Evolutionary conservation across 2,113 vertebrate genomes (phyloP).

Genomic region (Gopherus evgoodei): DNA sequence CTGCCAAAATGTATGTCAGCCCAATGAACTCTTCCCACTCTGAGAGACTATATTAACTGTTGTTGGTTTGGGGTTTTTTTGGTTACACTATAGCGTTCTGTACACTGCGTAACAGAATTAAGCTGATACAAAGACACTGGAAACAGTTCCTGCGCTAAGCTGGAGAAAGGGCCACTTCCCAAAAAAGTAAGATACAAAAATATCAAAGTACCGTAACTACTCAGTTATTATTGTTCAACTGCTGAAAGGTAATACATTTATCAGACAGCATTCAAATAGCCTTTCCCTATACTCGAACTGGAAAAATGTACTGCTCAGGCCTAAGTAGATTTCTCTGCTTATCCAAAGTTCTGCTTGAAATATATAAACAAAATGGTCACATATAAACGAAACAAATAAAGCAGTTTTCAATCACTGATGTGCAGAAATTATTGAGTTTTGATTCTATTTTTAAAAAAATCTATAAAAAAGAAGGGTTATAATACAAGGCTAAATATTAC

Average conservation of each 20-base stretch:
- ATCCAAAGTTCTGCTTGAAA: background rate
- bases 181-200: background rate
- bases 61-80: background rate
- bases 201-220: background rate
- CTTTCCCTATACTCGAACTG: background rate
- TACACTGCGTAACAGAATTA: background rate
- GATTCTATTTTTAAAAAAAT: background rate
- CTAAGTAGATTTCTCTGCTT: background rate
- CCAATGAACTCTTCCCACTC: constrained; percentile 64
- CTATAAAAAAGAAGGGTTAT: background rate
- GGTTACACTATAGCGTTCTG: background rate
- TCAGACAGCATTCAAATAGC: background rate
- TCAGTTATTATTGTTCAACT: background rate
- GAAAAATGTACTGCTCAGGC: background rate
- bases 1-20: constrained; percentile 59
- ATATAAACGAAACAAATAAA: background rate
- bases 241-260: background rate
- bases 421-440: background rate
- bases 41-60: constrained; percentile 5
- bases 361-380: background rate
- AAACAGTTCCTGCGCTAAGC: background rate
- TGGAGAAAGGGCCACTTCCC: background rate
- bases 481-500: background rate
- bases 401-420: background rate
- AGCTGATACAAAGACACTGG: background rate